Percentiles rank a stretch among this genome's conserved stretches.
phyloP scores from a whole-genome alignment of 2,797 vertebrate species.

The Dicrostonyx torquatus region DNA sequence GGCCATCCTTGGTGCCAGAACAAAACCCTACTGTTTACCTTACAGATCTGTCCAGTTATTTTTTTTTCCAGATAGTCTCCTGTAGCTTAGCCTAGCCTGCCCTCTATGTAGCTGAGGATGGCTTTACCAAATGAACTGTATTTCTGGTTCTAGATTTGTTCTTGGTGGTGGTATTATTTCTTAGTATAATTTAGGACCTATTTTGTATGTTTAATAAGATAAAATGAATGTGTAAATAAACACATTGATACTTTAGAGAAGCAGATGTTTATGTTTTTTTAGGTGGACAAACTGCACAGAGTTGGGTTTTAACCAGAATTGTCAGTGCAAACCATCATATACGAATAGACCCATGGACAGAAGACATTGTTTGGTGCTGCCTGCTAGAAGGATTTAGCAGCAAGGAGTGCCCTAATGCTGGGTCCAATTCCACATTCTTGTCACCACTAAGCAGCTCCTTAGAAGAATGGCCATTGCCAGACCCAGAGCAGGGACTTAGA shows the following conservation, averaged over 20 bases:
- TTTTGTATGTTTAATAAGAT: neutral
- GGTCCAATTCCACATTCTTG: neutral
- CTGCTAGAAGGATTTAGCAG: neutral
- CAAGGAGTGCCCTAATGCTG: neutral
- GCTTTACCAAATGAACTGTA: neutral
- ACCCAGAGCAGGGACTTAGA: slow-evolving; percentile 1
- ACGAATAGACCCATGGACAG: neutral
- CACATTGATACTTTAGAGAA: neutral
- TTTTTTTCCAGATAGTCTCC: neutral
- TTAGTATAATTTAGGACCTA: slow-evolving; percentile 18
- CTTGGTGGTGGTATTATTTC: neutral
- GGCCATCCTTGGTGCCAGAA: neutral
- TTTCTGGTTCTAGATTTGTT: neutral
- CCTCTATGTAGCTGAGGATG: neutral
- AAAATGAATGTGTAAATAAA: neutral
- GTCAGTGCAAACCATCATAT: neutral
- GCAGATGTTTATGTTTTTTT: neutral
- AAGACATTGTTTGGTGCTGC: neutral
- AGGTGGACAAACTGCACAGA: neutral
- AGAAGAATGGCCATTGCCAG: slow-evolving; percentile 42
- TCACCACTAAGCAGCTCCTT: neutral
- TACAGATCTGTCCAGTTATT: neutral
- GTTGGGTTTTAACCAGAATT: neutral
- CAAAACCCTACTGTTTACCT: neutral
- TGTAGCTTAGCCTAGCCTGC: neutral